Evolutionary conservation across 2,797 vertebrate species (phyloP).

Genomic region (Epinephelus malabaricus): DNA sequence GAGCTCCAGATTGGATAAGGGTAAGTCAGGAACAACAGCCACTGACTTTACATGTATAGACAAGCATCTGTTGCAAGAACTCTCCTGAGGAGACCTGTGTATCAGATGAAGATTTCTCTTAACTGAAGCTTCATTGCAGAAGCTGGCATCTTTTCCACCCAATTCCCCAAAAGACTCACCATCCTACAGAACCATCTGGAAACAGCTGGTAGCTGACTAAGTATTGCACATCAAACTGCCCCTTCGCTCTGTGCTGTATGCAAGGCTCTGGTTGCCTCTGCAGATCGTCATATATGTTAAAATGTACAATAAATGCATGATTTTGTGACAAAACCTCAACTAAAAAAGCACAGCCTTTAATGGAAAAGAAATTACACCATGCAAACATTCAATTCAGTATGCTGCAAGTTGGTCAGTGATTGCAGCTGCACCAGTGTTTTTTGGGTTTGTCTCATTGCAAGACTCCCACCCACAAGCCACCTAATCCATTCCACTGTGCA

Average conservation of each 20-base stretch:
- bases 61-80: conserved; percentile 49
- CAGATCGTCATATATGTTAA: background rate
- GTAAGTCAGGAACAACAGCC: conserved; percentile 15
- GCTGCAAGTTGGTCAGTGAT: conserved; percentile 15
- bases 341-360: background rate
- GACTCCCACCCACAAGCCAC: conserved; percentile 42
- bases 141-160: conserved; percentile 17
- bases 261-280: too few relatives aligned
- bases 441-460: conserved; percentile 13
- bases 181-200: conserved; percentile 45
- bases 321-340: background rate
- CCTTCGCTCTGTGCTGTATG: too few relatives aligned
- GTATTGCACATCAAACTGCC: conserved; percentile 13
- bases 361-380: background rate
- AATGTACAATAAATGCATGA: background rate
- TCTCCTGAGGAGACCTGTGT: conserved; percentile 1
- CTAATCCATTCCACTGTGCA: conserved; percentile 51
- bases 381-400: conserved; percentile 5
- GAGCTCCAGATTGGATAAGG: background rate
- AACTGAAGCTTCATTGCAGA: conserved; percentile 36
- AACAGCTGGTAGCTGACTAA: conserved; percentile 45
- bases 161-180: conserved; percentile 22
- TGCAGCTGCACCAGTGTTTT: conserved; percentile 24
- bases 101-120: conserved; percentile 27
- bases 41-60: conserved; percentile 23